Percentiles rank a stretch among this genome's conserved stretches.
Evolutionary conservation across 2,888 invertebrate species (phyloP).

Genomic region (Thera britannica): DNA sequence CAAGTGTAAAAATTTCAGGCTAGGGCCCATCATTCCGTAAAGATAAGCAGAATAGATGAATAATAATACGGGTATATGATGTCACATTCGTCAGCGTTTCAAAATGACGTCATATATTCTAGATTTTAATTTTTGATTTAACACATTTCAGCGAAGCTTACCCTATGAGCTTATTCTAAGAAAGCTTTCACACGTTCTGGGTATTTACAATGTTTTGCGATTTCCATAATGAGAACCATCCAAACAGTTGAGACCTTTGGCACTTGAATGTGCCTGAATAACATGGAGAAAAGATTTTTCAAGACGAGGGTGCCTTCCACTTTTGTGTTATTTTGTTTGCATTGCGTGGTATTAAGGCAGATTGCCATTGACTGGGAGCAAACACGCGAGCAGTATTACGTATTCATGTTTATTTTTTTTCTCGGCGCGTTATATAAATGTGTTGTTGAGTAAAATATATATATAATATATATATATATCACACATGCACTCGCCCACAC

Average conservation of each 20-base stretch:
- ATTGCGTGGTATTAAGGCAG: slow-evolving; percentile 11
- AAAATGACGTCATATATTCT: neutral
- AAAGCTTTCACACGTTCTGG: slow-evolving; percentile 36
- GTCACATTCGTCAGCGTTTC: too few species aligned
- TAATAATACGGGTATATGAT: neutral
- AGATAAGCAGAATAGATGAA: neutral
- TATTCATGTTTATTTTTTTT: slow-evolving; percentile 16
- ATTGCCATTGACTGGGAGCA: slow-evolving; percentile 26
- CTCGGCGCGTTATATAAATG: slow-evolving; percentile 7
- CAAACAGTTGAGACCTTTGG: slow-evolving; percentile 40
- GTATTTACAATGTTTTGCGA: slow-evolving; percentile 40
- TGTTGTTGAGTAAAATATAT: slow-evolving; percentile 15
- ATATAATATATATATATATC: too few species aligned
- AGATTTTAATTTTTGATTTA: neutral
- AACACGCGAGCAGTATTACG: slow-evolving; percentile 16
- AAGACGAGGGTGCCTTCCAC: slow-evolving; percentile 10
- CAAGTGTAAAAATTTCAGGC: slow-evolving; percentile 24
- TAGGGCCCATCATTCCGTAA: slow-evolving; percentile 23
- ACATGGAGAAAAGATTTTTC: slow-evolving; percentile 25
- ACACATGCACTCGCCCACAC: too few species aligned
- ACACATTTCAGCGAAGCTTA: neutral
- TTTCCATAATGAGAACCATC: slow-evolving; percentile 41
- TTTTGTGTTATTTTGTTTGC: slow-evolving; percentile 27
- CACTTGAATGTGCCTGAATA: slow-evolving; percentile 33
- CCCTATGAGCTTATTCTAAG: slow-evolving; percentile 19